Percentiles rank a stretch among this genome's conserved stretches.
These are phyloP conservation scores for Phalacrocorax carbo DNA, from an alignment of 2,113 vertebrate genomes.

Conservation along the genomic window DNA sequence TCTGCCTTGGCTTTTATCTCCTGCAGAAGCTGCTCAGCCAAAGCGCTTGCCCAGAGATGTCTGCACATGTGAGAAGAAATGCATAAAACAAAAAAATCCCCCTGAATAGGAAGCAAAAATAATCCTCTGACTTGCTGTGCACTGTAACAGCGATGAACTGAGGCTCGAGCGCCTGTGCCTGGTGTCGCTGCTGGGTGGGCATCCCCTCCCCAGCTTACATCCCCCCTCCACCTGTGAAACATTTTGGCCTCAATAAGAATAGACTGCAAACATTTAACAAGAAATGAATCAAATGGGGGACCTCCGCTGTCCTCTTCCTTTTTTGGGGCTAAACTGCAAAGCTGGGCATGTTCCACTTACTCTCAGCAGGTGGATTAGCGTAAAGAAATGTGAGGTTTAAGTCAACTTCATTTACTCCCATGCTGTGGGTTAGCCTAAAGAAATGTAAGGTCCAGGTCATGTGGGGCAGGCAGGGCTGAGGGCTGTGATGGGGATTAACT, in stretches of 20 bases:
- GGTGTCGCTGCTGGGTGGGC: fast-evolving
- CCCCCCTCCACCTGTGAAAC: neutral
- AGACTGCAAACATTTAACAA: neutral
- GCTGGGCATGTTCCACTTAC: neutral
- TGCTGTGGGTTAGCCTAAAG: neutral
- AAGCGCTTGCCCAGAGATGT: neutral
- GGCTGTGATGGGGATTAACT: neutral
- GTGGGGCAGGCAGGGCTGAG: neutral
- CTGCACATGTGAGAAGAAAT: neutral
- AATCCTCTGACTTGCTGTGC: neutral
- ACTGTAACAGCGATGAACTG: neutral
- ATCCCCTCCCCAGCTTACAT: neutral
- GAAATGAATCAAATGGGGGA: neutral
- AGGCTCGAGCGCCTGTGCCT: neutral
- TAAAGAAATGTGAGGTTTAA: neutral
- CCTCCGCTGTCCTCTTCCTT: neutral
- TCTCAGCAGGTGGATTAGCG: neutral
- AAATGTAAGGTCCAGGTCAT: neutral
- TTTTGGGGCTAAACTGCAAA: neutral
- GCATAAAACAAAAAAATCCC: neutral
- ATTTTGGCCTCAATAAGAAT: neutral
- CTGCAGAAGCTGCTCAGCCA: neutral
- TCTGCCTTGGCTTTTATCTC: neutral
- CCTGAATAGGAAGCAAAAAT: neutral
- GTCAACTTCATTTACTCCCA: neutral